These are phyloP conservation scores for Lampris megalopsis DNA, from an alignment of 2,113 vertebrate species.

Conservation along the genomic window DNA sequence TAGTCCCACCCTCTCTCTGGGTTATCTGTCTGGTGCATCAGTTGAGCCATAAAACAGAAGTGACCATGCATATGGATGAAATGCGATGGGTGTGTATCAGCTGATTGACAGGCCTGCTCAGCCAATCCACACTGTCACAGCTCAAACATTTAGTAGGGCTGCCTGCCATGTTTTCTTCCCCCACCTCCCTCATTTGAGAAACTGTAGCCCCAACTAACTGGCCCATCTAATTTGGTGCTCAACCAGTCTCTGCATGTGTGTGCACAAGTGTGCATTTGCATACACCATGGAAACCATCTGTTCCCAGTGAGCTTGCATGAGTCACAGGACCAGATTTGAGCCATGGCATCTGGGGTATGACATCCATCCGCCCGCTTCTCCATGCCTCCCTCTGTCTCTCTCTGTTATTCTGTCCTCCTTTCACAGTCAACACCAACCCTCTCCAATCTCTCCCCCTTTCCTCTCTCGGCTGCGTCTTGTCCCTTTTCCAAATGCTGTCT, in stretches of 20 bases:
- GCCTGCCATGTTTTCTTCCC: conserved; percentile 63
- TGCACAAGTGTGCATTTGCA: conserved; percentile 13
- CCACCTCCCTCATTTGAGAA: conserved; percentile 41
- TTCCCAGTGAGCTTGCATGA: conserved; percentile 72
- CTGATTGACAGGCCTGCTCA: conserved; percentile 43
- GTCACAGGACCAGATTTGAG: conserved; percentile 72
- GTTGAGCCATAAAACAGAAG: conserved; percentile 37
- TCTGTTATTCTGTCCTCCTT: not conserved
- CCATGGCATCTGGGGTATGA: conserved; percentile 70
- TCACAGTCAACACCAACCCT: not conserved
- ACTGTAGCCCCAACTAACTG: conserved; percentile 72
- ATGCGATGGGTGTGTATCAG: conserved; percentile 39
- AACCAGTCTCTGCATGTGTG: conserved; percentile 31
- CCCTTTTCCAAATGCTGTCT: conserved; percentile 26
- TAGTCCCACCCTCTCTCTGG: not conserved
- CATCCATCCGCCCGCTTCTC: conserved; percentile 52
- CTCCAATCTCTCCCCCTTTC: conserved; percentile 5
- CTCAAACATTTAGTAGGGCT: conserved; percentile 26
- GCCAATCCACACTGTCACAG: conserved; percentile 39
- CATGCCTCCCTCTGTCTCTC: conserved; percentile 26
- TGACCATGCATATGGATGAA: conserved; percentile 43
- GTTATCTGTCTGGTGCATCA: conserved; percentile 23
- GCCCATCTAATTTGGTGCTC: conserved; percentile 63
- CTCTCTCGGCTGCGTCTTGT: conserved; percentile 31
- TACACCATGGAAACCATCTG: conserved; percentile 76